Conservation (phyloP, 2,797 vertebrate species). For the Darevskia nairensis region DNA sequence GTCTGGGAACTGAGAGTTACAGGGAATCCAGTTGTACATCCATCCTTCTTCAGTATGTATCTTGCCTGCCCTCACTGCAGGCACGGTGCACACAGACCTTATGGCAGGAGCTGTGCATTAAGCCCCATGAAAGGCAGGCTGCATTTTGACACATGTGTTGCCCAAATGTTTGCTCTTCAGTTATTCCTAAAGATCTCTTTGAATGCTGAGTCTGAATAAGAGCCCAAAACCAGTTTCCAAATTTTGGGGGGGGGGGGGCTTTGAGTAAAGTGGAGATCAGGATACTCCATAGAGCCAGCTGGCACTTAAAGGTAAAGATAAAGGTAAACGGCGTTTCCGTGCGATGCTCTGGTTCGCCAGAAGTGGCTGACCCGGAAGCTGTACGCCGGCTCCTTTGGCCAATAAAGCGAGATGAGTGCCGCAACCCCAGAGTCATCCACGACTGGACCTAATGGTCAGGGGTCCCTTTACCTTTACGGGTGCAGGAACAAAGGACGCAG, state of each 20-base stretch:
- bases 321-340: too few relatives aligned
- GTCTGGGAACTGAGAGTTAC: constrained; percentile 32
- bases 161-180: neutral
- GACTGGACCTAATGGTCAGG: too few relatives aligned
- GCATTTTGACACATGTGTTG: neutral
- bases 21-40: neutral
- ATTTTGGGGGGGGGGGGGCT: neutral
- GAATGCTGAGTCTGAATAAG: too few relatives aligned
- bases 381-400: too few relatives aligned
- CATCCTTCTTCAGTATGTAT: neutral
- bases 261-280: neutral
- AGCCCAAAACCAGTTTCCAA: neutral
- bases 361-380: too few relatives aligned
- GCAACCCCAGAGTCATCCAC: too few relatives aligned
- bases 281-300: neutral
- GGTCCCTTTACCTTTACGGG: too few relatives aligned
- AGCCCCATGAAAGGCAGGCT: neutral
- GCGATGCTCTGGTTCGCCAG: too few relatives aligned
- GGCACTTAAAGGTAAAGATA: too few relatives aligned
- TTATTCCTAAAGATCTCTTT: neutral
- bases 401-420: too few relatives aligned
- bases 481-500: too few relatives aligned
- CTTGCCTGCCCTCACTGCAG: neutral
- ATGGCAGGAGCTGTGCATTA: neutral
- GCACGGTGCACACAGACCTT: neutral